Evolutionary conservation across 2,797 vertebrate genomes (phyloP), one percentile per base, ranked within the genome.

Genomic region (Sebastes oblongus): DNA sequence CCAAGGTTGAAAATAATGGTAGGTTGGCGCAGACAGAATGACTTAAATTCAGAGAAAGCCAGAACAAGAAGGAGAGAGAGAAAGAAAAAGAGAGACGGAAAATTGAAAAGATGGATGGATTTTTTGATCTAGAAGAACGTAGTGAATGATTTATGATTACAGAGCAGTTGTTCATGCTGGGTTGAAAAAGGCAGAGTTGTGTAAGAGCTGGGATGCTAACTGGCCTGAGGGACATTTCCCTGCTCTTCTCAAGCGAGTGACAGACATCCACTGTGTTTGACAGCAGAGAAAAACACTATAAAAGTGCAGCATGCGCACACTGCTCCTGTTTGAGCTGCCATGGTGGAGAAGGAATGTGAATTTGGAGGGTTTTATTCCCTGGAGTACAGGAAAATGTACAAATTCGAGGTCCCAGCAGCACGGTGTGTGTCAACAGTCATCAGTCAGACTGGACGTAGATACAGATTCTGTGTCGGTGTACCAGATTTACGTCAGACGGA

Each of bases 401-500:
- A 8, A 16, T 46, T 25, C 12, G 13, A 72, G 56, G 30, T 56
- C 60, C 12, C 9, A 54, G 55, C 50, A 50, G 55, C 50, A 50
- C 9, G 16, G 27, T 50, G 27, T 60, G 14, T 56, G 55, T 75
- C 72, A 68, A 52, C 56, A 75, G 27, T 34, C 52, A 36, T 56
- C 34, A 74, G 14, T 80, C 72, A 56, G 14, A 71, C 25, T 72
- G 66, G 50, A 12, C 58, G 66, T 76, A 66, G 81, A 89, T 82
- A 86, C 71, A 73, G 77, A 78, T 65, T 81, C 60, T 76, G 42
- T 80, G 80, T 88, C 78, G 78, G 72, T 84, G 78, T 55, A 67
- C 61, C 75, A 86, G 62, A 76, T 89, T 86, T 84, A 79, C 34
- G 18, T 89, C 83, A 67, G 76, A 66, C 16, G 54, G 64, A 80